Percentiles rank a stretch among this genome's conserved stretches.
Evolutionary conservation across 2,888 invertebrate genomes (phyloP).

Genomic region (Mesodorylaimus sp.): DNA sequence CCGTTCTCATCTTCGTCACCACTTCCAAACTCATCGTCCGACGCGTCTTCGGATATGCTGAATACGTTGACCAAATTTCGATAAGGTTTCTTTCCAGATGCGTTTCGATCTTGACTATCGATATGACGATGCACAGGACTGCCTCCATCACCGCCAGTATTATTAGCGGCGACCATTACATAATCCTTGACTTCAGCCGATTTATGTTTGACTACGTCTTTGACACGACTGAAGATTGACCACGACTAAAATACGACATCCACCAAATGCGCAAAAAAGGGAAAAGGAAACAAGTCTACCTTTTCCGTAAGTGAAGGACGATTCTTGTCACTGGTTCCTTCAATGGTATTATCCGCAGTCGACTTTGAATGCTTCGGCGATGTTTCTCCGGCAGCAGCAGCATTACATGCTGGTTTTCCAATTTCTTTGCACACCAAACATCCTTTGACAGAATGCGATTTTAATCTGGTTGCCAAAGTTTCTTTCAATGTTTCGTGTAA

Average conservation of each 20-base stretch:
- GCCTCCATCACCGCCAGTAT: conserved; percentile 30
- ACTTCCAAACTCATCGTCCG: neutral
- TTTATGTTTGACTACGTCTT: conserved; percentile 59
- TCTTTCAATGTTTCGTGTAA: conserved; percentile 51
- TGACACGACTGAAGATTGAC: conserved; percentile 16
- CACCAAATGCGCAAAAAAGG: neutral
- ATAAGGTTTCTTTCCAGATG: conserved; percentile 58
- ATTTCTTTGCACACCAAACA: conserved; percentile 55
- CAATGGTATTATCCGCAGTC: neutral
- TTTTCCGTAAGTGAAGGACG: neutral
- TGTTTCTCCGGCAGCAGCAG: neutral
- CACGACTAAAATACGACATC: neutral
- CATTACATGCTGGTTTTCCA: too few relatives aligned
- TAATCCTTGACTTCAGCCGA: conserved; percentile 83
- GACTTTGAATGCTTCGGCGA: neutral
- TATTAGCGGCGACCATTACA: too few relatives aligned
- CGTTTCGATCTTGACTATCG: conserved; percentile 57
- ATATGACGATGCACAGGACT: conserved; percentile 42
- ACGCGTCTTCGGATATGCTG: conserved; percentile 68
- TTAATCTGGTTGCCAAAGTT: conserved; percentile 56
- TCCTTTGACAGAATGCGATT: conserved; percentile 58
- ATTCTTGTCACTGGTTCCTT: neutral
- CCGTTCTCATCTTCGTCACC: neutral
- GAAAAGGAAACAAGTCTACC: neutral
- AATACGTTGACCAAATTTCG: conserved; percentile 77